phyloP scores from a whole-genome alignment of 2,888 invertebrate species.

The Aspidiotus rigidus region DNA sequence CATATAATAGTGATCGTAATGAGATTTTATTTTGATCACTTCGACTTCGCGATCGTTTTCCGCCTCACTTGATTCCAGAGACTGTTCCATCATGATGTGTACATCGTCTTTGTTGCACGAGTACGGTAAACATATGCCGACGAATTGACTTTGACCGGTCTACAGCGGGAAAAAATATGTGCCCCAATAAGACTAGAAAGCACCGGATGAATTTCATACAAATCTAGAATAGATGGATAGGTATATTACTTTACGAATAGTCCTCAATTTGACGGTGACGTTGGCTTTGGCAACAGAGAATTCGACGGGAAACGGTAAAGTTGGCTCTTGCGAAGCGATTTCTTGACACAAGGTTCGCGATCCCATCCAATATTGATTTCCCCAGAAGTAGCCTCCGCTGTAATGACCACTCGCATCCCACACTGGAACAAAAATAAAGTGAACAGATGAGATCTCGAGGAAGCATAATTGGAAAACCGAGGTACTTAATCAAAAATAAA shows the following conservation, averaged over 20 bases:
- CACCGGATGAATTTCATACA: not conserved
- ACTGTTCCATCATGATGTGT: slow-evolving; percentile 46
- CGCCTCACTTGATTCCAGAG: slow-evolving; percentile 35
- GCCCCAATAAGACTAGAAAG: too few species aligned
- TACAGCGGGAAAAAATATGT: not conserved
- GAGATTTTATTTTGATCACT: slow-evolving; percentile 41
- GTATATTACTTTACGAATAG: slow-evolving; percentile 29
- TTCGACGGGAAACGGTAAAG: slow-evolving; percentile 57
- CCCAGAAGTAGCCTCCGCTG: slow-evolving; percentile 71
- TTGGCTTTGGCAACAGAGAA: slow-evolving; percentile 57
- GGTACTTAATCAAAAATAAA: too few species aligned
- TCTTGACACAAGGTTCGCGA: slow-evolving; percentile 57
- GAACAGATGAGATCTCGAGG: too few species aligned
- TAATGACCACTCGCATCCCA: slow-evolving; percentile 66
- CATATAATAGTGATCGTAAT: slow-evolving; percentile 60
- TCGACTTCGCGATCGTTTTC: slow-evolving; percentile 36
- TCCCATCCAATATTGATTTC: slow-evolving; percentile 69
- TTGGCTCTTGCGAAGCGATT: slow-evolving; percentile 40
- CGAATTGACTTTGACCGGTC: slow-evolving; percentile 51
- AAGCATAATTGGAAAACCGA: too few species aligned
- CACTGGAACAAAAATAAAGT: slow-evolving; percentile 46
- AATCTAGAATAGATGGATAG: not conserved
- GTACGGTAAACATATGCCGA: slow-evolving; percentile 66
- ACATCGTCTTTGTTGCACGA: slow-evolving; percentile 59
- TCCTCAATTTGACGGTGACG: slow-evolving; percentile 31